A percentile compares a stretch with the other conserved stretches of the same genome.
Evolutionary conservation across 2,797 vertebrate species (phyloP).

Genomic region (Poeciliopsis gracilis): DNA sequence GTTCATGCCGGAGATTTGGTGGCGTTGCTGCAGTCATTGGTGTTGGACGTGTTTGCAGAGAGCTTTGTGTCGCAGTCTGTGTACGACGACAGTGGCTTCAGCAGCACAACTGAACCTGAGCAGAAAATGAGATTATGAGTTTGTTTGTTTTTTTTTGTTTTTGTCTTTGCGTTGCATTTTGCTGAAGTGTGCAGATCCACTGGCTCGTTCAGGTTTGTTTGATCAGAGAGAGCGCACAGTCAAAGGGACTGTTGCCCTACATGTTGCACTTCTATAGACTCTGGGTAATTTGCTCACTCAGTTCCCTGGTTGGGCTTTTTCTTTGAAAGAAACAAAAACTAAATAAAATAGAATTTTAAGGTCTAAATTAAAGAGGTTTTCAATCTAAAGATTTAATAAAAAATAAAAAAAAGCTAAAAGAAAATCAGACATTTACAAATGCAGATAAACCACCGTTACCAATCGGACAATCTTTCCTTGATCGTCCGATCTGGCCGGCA

Average conservation of each 20-base stretch:
- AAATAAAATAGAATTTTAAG: not conserved
- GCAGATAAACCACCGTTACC: not conserved
- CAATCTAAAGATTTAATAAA: not conserved
- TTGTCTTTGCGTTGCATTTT: not conserved
- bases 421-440: not conserved
- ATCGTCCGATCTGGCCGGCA: not conserved
- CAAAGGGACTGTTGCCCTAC: not conserved
- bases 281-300: not conserved
- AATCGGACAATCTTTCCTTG: too few relatives aligned
- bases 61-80: not conserved
- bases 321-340: not conserved
- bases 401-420: not conserved
- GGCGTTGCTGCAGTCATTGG: too few relatives aligned
- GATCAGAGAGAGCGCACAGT: not conserved
- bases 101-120: not conserved
- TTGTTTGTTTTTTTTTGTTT: not conserved
- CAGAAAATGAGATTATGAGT: conserved; percentile 3
- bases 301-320: not conserved
- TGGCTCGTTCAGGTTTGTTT: not conserved
- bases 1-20: not conserved
- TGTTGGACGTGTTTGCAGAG: not conserved
- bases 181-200: not conserved
- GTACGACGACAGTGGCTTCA: not conserved
- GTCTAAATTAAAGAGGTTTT: not conserved
- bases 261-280: not conserved